Percentiles rank a stretch among this genome's conserved stretches.
phyloP scores from a whole-genome alignment of 2,113 vertebrate genomes.

The Loxodonta africana region DNA sequence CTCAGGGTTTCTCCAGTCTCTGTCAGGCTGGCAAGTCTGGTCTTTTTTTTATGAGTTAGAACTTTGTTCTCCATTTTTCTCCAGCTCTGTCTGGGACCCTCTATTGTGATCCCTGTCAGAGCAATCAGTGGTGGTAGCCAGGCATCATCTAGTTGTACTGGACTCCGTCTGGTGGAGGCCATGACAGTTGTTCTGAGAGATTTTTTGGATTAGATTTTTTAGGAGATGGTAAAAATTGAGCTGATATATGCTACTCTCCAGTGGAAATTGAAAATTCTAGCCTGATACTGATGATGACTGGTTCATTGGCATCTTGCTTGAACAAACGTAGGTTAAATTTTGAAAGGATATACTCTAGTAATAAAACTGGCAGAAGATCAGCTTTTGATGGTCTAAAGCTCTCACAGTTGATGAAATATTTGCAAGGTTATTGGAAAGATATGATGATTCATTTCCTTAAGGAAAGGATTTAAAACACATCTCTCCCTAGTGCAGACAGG shows the following conservation, averaged over 20 bases:
- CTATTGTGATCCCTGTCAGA: no score
- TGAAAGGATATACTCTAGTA: conserved; percentile 51
- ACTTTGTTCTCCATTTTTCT: no score
- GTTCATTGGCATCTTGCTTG: conserved; percentile 55
- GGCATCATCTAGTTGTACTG: no score
- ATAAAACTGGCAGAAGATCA: conserved; percentile 64
- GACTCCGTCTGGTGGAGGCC: no score
- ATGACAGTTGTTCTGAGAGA: neutral
- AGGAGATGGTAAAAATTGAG: conserved; percentile 48
- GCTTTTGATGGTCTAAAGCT: conserved; percentile 71
- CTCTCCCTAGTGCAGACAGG: conserved; percentile 41
- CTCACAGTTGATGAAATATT: conserved; percentile 64
- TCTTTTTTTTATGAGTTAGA: no score
- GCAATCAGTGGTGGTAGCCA: no score
- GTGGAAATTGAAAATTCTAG: conserved; percentile 62
- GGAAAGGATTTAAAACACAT: conserved; percentile 63
- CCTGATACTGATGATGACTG: conserved; percentile 26
- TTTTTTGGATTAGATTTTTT: conserved; percentile 55
- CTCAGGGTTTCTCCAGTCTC: no score
- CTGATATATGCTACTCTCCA: conserved; percentile 31
- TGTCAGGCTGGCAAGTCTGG: no score
- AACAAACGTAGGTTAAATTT: conserved; percentile 75
- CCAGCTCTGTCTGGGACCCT: no score
- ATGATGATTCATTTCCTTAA: conserved; percentile 67
- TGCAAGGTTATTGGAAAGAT: conserved; percentile 64